phyloP scores from a whole-genome alignment of 2,797 vertebrate species.

The Orestias chungarensis region DNA sequence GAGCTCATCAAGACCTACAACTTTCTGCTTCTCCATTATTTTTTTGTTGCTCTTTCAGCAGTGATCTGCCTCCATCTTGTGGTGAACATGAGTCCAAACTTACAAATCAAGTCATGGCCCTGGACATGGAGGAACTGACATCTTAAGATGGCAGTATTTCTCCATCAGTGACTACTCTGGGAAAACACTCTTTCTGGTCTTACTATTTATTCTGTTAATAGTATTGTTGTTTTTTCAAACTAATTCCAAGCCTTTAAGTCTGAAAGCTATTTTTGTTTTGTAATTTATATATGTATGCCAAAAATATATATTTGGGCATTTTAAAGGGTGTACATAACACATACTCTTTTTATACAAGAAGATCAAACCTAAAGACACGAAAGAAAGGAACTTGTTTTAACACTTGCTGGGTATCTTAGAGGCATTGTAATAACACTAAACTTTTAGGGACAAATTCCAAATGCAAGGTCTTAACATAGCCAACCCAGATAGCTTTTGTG shows the following conservation, averaged over 20 bases:
- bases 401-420: too few relatives aligned
- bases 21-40: neutral
- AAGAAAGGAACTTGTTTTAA: too few relatives aligned
- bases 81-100: conserved; percentile 7
- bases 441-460: too few relatives aligned
- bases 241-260: neutral
- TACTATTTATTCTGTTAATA: neutral
- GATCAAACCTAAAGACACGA: too few relatives aligned
- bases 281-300: too few relatives aligned
- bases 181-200: neutral
- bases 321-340: too few relatives aligned
- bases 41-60: neutral
- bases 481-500: neutral
- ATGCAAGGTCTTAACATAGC: neutral
- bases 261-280: neutral
- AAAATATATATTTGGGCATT: too few relatives aligned
- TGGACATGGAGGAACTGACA: neutral
- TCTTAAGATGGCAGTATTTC: conserved; percentile 56
- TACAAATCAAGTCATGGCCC: fast-evolving
- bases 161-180: conserved; percentile 21
- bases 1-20: neutral
- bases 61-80: conserved; percentile 56
- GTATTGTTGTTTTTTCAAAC: neutral
- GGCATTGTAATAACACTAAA: too few relatives aligned
- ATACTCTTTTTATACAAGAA: too few relatives aligned